Base-by-base conservation (phyloP, 2,113 vertebrate species). In the Pterophyllum scalare region DNA sequence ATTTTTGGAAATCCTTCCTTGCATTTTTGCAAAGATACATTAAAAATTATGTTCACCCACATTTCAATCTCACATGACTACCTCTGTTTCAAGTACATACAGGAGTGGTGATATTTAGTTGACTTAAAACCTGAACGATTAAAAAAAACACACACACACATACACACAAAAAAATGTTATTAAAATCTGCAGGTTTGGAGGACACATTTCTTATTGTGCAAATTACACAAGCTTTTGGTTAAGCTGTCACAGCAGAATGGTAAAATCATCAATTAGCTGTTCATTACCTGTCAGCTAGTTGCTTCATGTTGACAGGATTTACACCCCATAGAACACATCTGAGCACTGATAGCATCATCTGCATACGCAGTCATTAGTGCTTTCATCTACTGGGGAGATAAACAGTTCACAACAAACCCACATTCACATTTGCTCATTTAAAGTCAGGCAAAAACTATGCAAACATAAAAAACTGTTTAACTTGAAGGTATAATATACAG, bases 201-300 rank as follows among this genome's bases (percentile, higher is more conserved):
- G 75, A 12, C 75, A 52, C 64, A 77, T 89, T 84, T 81, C 54
- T 59, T 77, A 38, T 82, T 77, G 65, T 35, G 20, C 91, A 90
- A 92, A 93, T 94, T 81, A 92, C 81, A 88, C 57, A 35, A 81
- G 86, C 70, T 85, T 81, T 67, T 81, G 84, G 89, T 88, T 84
- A 67, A 62, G 88, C 82, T 83, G 89, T 88, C 93, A 89, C 59
- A 79, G 77, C 77, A 80, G 92, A 88, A 83, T 62, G 84, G 89
- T 89, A 82, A 87, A 93, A 90, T 81, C 85, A 91, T 94, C 93
- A 82, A 94, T 95, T 95, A 94, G 91, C 86, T 90, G 80, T 86
- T 90, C 83, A 77, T 87, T 94, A 92, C 86, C 93, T 93, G 90
- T 93, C 94, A 91, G 84, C 76, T 80, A 40, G 78, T 91, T 91